These are phyloP conservation scores for Brachyrhaphis roseni DNA, from an alignment of 2,797 vertebrate genomes.

Conservation along the genomic window DNA sequence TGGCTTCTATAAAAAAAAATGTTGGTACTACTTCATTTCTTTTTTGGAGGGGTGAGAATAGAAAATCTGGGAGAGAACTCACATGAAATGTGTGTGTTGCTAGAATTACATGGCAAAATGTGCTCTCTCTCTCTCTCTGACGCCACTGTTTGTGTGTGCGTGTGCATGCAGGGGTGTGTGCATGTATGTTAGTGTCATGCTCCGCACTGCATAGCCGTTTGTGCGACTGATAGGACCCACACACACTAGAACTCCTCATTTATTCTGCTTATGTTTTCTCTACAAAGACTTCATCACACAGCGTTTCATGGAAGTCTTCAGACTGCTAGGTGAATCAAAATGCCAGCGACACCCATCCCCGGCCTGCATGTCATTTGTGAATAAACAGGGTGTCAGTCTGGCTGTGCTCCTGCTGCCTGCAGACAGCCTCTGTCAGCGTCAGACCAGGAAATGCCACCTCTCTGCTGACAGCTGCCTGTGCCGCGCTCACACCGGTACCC, in stretches of 20 bases:
- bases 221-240: conserved; percentile 67
- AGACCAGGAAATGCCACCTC: conserved; percentile 93
- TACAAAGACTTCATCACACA: conserved; percentile 87
- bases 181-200: conserved; percentile 42
- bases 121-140: conserved; percentile 26
- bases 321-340: conserved; percentile 87
- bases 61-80: conserved; percentile 65
- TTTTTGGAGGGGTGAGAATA: conserved; percentile 16
- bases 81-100: conserved; percentile 60
- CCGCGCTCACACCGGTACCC: conserved; percentile 80
- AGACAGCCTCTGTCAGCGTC: conserved; percentile 96
- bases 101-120: conserved; percentile 57
- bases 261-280: conserved; percentile 81
- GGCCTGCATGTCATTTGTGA: conserved; percentile 89
- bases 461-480: conserved; percentile 94
- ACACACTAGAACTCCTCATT: conserved; percentile 81
- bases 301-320: conserved; percentile 84
- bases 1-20: conserved; percentile 26
- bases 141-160: conserved; percentile 21
- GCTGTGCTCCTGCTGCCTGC: conserved; percentile 88
- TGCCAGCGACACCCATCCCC: conserved; percentile 90
- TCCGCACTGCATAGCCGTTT: conserved; percentile 49
- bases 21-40: conserved; percentile 37
- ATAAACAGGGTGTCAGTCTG: conserved; percentile 98
- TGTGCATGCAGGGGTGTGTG: conserved; percentile 23